Conservation (phyloP, 23 tunicate species). For the Trididemnum miniatum region DNA sequence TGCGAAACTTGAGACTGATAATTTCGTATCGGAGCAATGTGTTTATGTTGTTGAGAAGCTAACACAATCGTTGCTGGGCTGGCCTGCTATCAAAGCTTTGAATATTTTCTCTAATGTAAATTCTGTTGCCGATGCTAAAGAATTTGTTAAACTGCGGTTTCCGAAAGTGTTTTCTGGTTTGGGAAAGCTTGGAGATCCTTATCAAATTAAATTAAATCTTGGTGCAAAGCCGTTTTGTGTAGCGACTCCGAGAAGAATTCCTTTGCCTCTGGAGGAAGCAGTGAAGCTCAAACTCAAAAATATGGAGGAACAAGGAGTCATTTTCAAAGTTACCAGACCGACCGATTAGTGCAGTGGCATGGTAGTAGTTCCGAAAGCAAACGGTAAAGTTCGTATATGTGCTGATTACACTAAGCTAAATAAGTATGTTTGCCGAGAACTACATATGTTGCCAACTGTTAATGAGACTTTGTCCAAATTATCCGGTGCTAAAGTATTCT, state of each 20-base stretch:
- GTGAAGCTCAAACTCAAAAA: constrained; percentile 1
- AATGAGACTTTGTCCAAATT: constrained; percentile 1
- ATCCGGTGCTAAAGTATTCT: constrained; percentile 29
- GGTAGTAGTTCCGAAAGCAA: constrained; percentile 45
- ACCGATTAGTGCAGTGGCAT: constrained; percentile 38
- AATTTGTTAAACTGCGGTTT: not conserved
- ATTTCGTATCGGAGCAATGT: not conserved
- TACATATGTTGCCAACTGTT: constrained; percentile 3
- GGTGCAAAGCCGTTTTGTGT: constrained; percentile 41
- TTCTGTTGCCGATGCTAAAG: not conserved
- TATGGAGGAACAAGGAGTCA: constrained; percentile 36
- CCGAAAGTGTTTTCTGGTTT: constrained; percentile 31
- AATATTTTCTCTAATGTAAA: not conserved
- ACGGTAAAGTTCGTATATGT: constrained; percentile 39
- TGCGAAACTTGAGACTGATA: not conserved
- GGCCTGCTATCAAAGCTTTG: constrained; percentile 32
- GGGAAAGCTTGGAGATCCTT: constrained; percentile 24
- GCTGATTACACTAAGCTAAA: constrained; percentile 37
- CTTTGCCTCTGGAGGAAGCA: constrained; percentile 14
- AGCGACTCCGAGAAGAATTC: constrained; percentile 16
- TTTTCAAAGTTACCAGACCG: constrained; percentile 3
- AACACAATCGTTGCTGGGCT: constrained; percentile 24
- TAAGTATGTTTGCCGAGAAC: constrained; percentile 7
- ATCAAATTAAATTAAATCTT: constrained; percentile 19
- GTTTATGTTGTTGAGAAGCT: constrained; percentile 11